Percentiles rank a stretch among this genome's conserved stretches.
phyloP scores from a whole-genome alignment of 2,113 vertebrate genomes.

The Pelmatolapia mariae region DNA sequence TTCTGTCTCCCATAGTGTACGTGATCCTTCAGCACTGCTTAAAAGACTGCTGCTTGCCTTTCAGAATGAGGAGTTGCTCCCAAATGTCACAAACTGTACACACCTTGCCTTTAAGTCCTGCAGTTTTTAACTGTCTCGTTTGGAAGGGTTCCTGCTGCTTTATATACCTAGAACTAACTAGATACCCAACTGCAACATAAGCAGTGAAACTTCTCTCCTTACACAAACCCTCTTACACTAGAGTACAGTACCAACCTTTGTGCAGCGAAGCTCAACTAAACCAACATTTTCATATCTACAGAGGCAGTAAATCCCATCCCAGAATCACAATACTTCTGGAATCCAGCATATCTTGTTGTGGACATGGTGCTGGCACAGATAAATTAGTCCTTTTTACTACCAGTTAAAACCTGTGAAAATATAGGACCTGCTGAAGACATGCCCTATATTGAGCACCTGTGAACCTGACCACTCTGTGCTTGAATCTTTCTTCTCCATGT shows the following conservation, averaged over 20 bases:
- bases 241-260: not conserved
- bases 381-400: not conserved
- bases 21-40: not conserved
- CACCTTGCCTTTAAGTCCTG: not conserved
- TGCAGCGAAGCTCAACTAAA: not conserved
- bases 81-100: not conserved
- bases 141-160: not conserved
- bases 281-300: not conserved
- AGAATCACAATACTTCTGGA: not conserved
- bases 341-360: not conserved
- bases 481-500: not conserved
- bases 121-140: fast-evolving
- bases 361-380: not conserved
- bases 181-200: not conserved
- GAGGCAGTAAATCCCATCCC: not conserved
- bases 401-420: not conserved
- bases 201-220: not conserved
- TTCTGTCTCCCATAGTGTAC: not conserved
- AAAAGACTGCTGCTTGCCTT: not conserved
- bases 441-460: fast-evolving
- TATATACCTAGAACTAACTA: fast-evolving
- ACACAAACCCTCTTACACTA: not conserved
- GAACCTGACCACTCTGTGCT: not conserved
- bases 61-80: not conserved
- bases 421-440: not conserved